Base-by-base conservation (phyloP, 1,140 invertebrate genomes). In the Drosophila punjabiensis region DNA sequence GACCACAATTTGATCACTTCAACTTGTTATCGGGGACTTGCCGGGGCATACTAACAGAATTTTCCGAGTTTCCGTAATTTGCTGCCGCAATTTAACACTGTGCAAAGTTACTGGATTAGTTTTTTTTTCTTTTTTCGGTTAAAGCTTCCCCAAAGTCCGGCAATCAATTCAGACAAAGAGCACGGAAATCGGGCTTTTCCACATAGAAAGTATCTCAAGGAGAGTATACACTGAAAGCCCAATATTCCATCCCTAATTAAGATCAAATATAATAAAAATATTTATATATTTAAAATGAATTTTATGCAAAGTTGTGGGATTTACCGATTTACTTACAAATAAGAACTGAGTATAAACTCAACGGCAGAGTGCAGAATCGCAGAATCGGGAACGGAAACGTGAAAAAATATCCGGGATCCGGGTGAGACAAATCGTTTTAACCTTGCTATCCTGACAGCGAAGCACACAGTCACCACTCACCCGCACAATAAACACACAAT, bases 361-460 rank as follows among this genome's bases (percentile, higher is more conserved):
- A 37, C 39, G 20, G 14, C 37, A n/a, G 58, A 62, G 37, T 33
- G 5, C 61, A 24, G 1, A 24, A 2, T 24, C 24, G n/a, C 37
- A 41, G 35, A 11, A 47, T 56, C 35, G 16, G 20, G 45, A 30
- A 0, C 39, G 43, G 56, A 30, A 50, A 33, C 30, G 11, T 53
- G 11, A 24, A 56, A 37, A 35, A 56, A 24, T 39, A 24, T 24
- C n/a, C n/a, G n/a, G n/a, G n/a, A 20, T 47, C 37, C n/a, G 48
- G 35, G 13, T 33, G 62, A 69, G 64, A 65, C 82, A 85, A 85
- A 86, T 85, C 77, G 82, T 75, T 86, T 87, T 79, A 67, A 52
- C 63, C 69, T 76, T 86, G 74, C 74, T 82, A 79, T 60, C 63
- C 76, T 85, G 79, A 78, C 78, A 77, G 45, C 20, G 66, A 56